These are phyloP conservation scores for Metacarcinus magister DNA, from an alignment of 2,888 invertebrate genomes.

Conservation along the genomic window DNA sequence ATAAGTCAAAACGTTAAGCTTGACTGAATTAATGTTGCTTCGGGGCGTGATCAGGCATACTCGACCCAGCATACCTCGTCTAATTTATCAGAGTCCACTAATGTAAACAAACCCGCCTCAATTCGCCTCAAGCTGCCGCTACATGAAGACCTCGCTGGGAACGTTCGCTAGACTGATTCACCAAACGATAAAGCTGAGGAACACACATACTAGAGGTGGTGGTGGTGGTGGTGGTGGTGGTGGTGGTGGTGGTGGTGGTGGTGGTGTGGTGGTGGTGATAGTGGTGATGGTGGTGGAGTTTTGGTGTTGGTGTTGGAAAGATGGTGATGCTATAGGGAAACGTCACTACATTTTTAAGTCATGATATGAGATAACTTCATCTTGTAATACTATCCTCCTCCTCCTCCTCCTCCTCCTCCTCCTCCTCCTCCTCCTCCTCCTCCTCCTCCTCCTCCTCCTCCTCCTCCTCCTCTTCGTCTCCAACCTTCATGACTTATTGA, in stretches of 20 bases:
- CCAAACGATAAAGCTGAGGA: not conserved
- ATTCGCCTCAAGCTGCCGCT: not conserved
- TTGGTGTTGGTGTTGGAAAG: not conserved
- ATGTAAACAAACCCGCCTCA: not conserved
- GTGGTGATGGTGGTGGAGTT: not conserved
- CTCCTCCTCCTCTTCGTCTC: not conserved
- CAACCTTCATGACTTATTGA: not conserved
- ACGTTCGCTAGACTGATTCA: not conserved
- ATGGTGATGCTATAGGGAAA: not conserved
- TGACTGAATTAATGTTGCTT: not conserved
- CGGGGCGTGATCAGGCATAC: constrained; percentile 17
- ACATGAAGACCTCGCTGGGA: constrained; percentile 1
- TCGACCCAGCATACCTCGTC: not conserved
- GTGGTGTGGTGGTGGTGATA: not conserved
- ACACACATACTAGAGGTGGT: not conserved
- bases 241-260: constrained; percentile 2
- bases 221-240: not conserved
- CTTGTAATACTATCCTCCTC: not conserved
- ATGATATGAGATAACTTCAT: not conserved
- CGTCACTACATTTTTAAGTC: not conserved
- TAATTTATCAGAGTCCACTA: constrained; percentile 5
- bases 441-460: not conserved
- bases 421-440: not conserved
- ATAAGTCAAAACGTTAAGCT: not conserved
- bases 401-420: constrained; percentile 4